A percentile compares a stretch with the other conserved stretches of the same genome.
Conservation (phyloP, 2,888 invertebrate species). For the Caenorhabditis sinica region DNA sequence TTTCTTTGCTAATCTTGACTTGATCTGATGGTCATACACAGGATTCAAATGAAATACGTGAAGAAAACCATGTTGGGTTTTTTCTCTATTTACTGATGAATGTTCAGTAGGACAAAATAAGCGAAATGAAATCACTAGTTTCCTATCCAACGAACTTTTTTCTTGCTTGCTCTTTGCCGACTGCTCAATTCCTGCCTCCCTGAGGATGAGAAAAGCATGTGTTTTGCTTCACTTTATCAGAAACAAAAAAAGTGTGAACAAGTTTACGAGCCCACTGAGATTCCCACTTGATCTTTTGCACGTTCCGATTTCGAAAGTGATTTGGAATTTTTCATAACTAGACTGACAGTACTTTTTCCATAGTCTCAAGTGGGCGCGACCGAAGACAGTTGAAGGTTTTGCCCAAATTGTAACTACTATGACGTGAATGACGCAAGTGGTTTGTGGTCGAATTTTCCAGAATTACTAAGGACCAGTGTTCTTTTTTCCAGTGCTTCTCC, state of each 20-base stretch:
- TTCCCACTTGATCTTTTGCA: conserved; percentile 31
- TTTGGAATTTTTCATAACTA: not conserved
- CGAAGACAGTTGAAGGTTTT: too few species aligned
- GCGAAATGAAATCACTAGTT: conserved; percentile 54
- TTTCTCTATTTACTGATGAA: not conserved
- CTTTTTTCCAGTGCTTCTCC: conserved; percentile 31
- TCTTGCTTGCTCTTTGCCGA: conserved; percentile 29
- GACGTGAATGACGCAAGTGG: conserved; percentile 24
- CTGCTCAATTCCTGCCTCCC: conserved; percentile 22
- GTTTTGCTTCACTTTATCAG: conserved; percentile 53
- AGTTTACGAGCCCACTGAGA: conserved; percentile 46
- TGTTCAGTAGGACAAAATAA: conserved; percentile 9
- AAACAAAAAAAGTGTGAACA: conserved; percentile 52
- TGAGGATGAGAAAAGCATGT: conserved; percentile 47
- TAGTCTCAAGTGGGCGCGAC: not conserved
- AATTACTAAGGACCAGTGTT: conserved; percentile 40
- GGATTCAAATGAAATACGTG: not conserved
- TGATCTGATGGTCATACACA: not conserved
- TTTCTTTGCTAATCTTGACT: not conserved
- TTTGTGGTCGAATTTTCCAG: conserved; percentile 35
- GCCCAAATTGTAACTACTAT: not conserved
- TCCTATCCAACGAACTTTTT: conserved; percentile 35
- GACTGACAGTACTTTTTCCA: not conserved
- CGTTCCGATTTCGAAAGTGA: not conserved
- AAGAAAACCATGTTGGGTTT: not conserved